Evolutionary conservation across 2,888 invertebrate species (phyloP).

Genomic region (Clunio marinus): DNA sequence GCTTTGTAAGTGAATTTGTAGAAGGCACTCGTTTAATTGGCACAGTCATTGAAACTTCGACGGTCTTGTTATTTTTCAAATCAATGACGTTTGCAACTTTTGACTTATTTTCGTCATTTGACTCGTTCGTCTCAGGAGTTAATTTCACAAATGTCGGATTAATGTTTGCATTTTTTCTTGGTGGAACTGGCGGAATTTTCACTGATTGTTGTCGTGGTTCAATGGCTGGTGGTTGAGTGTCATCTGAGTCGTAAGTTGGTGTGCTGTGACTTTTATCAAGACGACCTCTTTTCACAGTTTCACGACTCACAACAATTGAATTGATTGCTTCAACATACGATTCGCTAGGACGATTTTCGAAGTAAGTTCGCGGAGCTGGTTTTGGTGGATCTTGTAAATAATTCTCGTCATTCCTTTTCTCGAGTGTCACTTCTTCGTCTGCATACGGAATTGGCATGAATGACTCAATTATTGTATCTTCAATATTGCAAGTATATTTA

Average conservation of each 20-base stretch:
- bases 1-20: too few relatives aligned
- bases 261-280: slow-evolving; percentile 78
- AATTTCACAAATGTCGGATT: slow-evolving; percentile 44
- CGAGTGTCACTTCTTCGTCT: slow-evolving; percentile 47
- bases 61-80: slow-evolving; percentile 2
- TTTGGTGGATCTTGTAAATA: neutral
- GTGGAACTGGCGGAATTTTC: slow-evolving; percentile 50
- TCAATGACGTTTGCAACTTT: slow-evolving; percentile 32
- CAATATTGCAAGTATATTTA: slow-evolving; percentile 47
- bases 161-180: slow-evolving; percentile 47
- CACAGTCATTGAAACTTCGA: neutral
- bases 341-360: slow-evolving; percentile 10
- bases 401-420: neutral
- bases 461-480: slow-evolving; percentile 51
- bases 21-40: too few relatives aligned
- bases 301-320: slow-evolving; percentile 41
- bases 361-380: neutral
- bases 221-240: slow-evolving; percentile 49
- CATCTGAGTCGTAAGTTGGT: slow-evolving; percentile 69
- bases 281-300: slow-evolving; percentile 51
- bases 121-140: slow-evolving; percentile 11
- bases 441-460: slow-evolving; percentile 51
- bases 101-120: slow-evolving; percentile 30
- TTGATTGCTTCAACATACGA: slow-evolving; percentile 46
- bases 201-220: slow-evolving; percentile 50